phyloP scores from a whole-genome alignment of 2,888 invertebrate species.

The Sesamia inferens region DNA sequence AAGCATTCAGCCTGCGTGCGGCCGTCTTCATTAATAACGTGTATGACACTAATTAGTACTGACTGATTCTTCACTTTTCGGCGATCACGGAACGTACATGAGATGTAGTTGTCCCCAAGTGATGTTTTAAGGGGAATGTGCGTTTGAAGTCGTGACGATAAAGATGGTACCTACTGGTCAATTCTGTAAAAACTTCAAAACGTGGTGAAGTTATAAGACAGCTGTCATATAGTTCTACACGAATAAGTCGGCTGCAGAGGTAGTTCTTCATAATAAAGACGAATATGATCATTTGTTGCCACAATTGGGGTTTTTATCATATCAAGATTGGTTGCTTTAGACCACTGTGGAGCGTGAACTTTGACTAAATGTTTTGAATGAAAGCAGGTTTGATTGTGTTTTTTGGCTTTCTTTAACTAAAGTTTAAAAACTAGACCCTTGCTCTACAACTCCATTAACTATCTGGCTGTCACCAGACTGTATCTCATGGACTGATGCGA shows the following conservation, averaged over 20 bases:
- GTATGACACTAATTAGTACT: conserved; percentile 47
- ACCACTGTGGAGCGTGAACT: neutral
- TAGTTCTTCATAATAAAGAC: neutral
- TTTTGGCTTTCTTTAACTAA: neutral
- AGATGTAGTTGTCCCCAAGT: neutral
- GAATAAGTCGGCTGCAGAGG: neutral
- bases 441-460: too few species aligned
- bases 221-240: neutral
- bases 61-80: conserved; percentile 35
- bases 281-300: neutral
- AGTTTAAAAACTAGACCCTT: too few species aligned
- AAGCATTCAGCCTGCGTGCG: conserved; percentile 32
- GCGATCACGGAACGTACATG: conserved; percentile 19
- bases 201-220: neutral
- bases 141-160: neutral
- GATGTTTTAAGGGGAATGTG: neutral
- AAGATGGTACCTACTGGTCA: neutral
- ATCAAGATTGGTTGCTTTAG: neutral
- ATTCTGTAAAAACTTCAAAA: neutral
- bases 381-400: neutral
- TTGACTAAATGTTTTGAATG: neutral
- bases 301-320: neutral
- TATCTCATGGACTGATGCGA: too few species aligned
- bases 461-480: too few species aligned
- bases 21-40: conserved; percentile 38